A percentile compares a stretch with the other conserved stretches of the same genome.
These are phyloP conservation scores for Chrysina gloriosa DNA, from an alignment of 2,888 invertebrate genomes.

Conservation along the genomic window DNA sequence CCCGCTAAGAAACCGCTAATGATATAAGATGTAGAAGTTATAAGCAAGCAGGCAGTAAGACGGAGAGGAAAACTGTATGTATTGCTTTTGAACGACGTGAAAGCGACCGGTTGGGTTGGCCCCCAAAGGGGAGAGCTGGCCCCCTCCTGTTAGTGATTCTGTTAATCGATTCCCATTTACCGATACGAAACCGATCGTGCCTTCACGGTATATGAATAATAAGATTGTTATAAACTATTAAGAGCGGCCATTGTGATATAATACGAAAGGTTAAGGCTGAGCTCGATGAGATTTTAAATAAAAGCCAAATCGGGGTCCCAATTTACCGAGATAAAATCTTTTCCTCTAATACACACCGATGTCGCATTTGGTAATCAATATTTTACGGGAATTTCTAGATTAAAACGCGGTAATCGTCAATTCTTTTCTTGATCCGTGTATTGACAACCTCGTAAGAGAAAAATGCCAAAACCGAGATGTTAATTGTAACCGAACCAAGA, in stretches of 20 bases:
- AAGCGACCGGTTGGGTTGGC: slow-evolving; percentile 52
- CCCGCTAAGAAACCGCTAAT: slow-evolving; percentile 59
- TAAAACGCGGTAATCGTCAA: no score
- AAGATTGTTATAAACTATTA: slow-evolving; percentile 51
- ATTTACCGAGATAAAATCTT: slow-evolving; percentile 36
- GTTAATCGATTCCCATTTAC: slow-evolving; percentile 59
- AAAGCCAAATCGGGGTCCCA: slow-evolving; percentile 18
- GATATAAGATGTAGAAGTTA: slow-evolving; percentile 55
- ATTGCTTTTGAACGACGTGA: slow-evolving; percentile 49
- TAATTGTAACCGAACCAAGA: slow-evolving; percentile 33
- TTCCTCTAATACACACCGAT: no score
- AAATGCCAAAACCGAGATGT: neutral
- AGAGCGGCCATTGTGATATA: slow-evolving; percentile 45
- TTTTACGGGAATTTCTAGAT: no score
- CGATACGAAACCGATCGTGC: slow-evolving; percentile 57
- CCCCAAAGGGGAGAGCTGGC: slow-evolving; percentile 41
- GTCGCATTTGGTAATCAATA: no score
- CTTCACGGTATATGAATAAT: slow-evolving; percentile 51
- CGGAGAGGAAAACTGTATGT: slow-evolving; percentile 4
- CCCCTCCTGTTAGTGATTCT: slow-evolving; percentile 54
- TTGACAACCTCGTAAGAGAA: no score
- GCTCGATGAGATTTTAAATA: slow-evolving; percentile 6
- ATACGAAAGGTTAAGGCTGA: slow-evolving; percentile 37
- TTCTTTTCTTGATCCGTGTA: no score
- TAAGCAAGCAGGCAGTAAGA: slow-evolving; percentile 49